A percentile compares a stretch with the other conserved stretches of the same genome.
Conservation (phyloP, 2,888 invertebrate genomes). For the Halocaridina rubra region DNA sequence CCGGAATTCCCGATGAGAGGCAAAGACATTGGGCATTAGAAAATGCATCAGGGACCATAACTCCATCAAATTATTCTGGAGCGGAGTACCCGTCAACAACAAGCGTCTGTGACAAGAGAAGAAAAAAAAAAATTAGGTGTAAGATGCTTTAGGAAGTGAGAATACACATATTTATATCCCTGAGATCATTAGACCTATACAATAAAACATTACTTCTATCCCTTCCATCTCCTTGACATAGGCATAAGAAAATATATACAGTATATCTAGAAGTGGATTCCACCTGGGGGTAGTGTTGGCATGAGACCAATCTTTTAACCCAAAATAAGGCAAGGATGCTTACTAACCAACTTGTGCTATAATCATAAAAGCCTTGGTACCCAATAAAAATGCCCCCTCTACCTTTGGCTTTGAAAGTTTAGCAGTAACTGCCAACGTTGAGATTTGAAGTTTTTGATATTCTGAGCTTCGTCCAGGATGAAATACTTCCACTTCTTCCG, state of each 20-base stretch:
- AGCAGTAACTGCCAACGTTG: slow-evolving; percentile 97
- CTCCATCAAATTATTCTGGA: slow-evolving; percentile 96
- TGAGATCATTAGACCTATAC: too few relatives aligned
- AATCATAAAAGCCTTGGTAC: too few relatives aligned
- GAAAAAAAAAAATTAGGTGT: not conserved
- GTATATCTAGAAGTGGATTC: too few relatives aligned
- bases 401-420: slow-evolving; percentile 93
- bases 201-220: too few relatives aligned
- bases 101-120: slow-evolving; percentile 84
- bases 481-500: slow-evolving; percentile 98
- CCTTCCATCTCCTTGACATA: too few relatives aligned
- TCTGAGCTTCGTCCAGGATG: slow-evolving; percentile 97
- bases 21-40: slow-evolving; percentile 96
- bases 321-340: too few relatives aligned
- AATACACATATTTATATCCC: too few relatives aligned
- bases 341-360: too few relatives aligned
- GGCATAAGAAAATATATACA: too few relatives aligned
- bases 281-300: too few relatives aligned
- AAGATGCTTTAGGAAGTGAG: not conserved
- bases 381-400: too few relatives aligned
- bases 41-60: slow-evolving; percentile 98
- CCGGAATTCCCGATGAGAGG: slow-evolving; percentile 86
- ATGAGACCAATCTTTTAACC: too few relatives aligned
- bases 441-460: slow-evolving; percentile 99
- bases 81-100: slow-evolving; percentile 91